phyloP scores from a whole-genome alignment of 2,113 vertebrate species.

The Tachuris rubrigastra region DNA sequence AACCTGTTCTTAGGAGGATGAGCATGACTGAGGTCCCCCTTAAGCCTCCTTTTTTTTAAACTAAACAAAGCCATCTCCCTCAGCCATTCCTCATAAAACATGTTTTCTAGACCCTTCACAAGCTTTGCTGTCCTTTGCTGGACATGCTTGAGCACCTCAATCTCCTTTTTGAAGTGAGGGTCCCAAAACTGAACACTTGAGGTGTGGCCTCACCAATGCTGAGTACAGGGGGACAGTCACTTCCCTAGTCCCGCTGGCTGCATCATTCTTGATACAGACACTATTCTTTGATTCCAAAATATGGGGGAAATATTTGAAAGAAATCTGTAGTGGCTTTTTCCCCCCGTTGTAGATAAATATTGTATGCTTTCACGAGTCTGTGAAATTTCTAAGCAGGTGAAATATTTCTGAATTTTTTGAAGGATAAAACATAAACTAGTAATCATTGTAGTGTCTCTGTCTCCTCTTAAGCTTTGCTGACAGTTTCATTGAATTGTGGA shows the following conservation, averaged over 20 bases:
- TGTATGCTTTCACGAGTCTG: background rate
- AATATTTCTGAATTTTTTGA: background rate
- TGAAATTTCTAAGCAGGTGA: background rate
- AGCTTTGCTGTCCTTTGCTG: background rate
- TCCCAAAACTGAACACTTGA: background rate
- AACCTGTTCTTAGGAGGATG: background rate
- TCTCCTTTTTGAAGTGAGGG: background rate
- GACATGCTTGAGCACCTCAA: background rate
- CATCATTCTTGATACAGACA: background rate
- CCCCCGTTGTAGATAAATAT: background rate
- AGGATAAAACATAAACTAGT: background rate
- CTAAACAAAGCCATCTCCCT: background rate
- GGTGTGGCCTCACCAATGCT: background rate
- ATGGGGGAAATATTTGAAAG: background rate
- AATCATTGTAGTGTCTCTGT: background rate
- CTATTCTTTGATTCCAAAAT: background rate
- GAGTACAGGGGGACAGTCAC: background rate
- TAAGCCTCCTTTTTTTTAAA: background rate
- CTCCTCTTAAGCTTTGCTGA: background rate
- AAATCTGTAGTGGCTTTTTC: rapidly evolving
- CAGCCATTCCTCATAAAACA: rapidly evolving
- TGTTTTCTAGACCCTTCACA: background rate
- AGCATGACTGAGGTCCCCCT: background rate
- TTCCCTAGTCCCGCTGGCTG: background rate
- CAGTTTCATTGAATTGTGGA: background rate